Base-by-base conservation (phyloP, 2,888 invertebrate genomes). In the Temnothorax rugatulus region DNA sequence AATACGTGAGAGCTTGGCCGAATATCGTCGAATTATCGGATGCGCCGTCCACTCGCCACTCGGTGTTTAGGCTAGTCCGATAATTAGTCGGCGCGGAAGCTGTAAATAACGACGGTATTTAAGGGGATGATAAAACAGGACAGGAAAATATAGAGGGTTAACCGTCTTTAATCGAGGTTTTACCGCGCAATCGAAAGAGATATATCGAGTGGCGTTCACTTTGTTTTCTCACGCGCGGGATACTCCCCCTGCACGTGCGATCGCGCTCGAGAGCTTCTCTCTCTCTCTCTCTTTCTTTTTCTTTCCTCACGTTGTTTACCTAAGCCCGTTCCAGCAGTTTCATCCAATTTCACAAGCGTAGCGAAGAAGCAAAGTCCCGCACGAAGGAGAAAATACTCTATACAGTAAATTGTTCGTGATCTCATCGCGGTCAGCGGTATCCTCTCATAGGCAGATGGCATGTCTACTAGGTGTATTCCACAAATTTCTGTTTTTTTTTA, bases 331-430 rank as follows among this genome's bases (percentile, higher is more conserved):
- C 44, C 63, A 54, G 52, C 73, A 86, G 89, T 89, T 83, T 63
- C 66, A 38, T 74, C 76, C 84, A 88, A 83, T 89, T 90, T 47
- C 15, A 63, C 75, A 81, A 84, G 74, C 73, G 82, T 69, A 74
- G 79, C 77, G 83, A 69, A 71, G 66, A 83, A 82, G 75, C 29
- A 68, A 86, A 86, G 82, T 84, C 83, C 13, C 82, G 41, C 50
- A 84, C 77, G 52, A 82, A 84, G 82, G 74, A 50, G 79, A 77
- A 63, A 61, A 83, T 38, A 69, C 44, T 69, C 63, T 76, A 18
- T 38, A 54, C 13, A 21, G 25, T 64, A 44, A 71, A 11, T 74
- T 25, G 76, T 50, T 41, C 38, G 52, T 68, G 68, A 76, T 76
- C 69, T 52, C 52, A 25, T 76, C 76, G 68, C 52, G 69, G 38